phyloP scores from a whole-genome alignment of 2,113 vertebrate genomes.

The Perognathus longimembris region DNA sequence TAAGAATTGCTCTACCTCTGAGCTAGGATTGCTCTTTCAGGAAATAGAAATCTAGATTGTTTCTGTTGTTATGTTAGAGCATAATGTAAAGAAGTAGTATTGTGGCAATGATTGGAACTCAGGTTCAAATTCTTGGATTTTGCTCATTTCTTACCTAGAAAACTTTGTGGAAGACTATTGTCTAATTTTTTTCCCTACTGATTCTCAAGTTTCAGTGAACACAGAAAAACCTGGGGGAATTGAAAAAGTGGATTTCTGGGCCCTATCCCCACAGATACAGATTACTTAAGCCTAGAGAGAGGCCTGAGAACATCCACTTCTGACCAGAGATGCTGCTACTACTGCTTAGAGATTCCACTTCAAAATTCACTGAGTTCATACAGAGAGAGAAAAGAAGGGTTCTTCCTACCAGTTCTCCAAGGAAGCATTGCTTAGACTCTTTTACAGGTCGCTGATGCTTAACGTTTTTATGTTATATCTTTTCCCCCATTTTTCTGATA shows the following conservation, averaged over 20 bases:
- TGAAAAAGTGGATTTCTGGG: background rate
- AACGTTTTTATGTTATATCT: background rate
- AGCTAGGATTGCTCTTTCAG: background rate
- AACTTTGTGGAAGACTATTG: background rate
- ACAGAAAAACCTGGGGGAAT: background rate
- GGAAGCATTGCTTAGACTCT: background rate
- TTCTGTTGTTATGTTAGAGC: background rate
- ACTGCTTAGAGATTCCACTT: background rate
- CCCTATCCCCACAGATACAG: background rate
- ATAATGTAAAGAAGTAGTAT: background rate
- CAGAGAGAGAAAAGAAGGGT: background rate
- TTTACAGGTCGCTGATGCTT: background rate
- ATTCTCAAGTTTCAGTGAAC: background rate
- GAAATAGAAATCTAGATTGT: conserved; percentile 3
- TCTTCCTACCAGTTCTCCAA: background rate
- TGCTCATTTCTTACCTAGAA: background rate
- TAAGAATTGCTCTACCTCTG: background rate
- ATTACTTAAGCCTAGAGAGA: background rate
- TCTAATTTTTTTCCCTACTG: background rate
- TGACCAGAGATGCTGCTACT: background rate
- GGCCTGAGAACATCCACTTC: background rate
- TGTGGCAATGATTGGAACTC: background rate
- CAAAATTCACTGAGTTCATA: background rate
- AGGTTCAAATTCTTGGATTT: background rate
- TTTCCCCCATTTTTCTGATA: background rate